Base-by-base conservation (phyloP, 1,140 invertebrate genomes). In the Zaprionus kolodkinae region DNA sequence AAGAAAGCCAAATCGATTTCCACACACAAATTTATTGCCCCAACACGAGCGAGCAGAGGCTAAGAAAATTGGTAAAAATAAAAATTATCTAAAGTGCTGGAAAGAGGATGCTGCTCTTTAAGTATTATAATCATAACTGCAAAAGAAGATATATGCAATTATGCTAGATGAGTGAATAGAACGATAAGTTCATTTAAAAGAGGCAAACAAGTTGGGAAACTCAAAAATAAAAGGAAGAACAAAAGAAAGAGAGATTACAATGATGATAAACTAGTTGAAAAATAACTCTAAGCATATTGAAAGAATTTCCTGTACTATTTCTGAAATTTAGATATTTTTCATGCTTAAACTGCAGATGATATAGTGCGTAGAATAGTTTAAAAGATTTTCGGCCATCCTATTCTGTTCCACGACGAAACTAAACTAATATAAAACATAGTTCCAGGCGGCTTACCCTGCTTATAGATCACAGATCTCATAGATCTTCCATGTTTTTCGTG, bases 11-110 rank as follows among this genome's bases (percentile, higher is more conserved):
- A 5, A 25, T 5, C 27, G 40, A 6, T 43, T 43, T 9, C 40
- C n/a, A 43, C 40, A 43, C 40, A n/a, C 40, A 62, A 62, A 62
- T 62, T 50, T 48, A 50, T 62, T 43, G 60, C 30, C 17, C 6
- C n/a, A 43, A 43, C 40, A 43, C 40, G 40, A 43, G 27, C 3
- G 27, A 30, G 27, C 2, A n/a, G 40, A 43, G 6, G 40, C 13
- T 21, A 2, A 30, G 27, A 30, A 30, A 30, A 30, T 30, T 30
- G 27, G 27, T 21, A 21, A 21, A 21, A 30, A n/a, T n/a, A n/a
- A 30, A 43, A 43, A 43, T 43, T 43, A 6, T 6, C 7, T 43
- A 43, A n/a, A 15, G 5, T 9, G 7, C 6, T 15, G n/a, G 40
- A 43, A 43, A 43, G 40, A 43, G 40, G n/a, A 43, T 15, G 33